These are phyloP conservation scores for Zaprionus lachaisei DNA, from an alignment of 1,140 invertebrate genomes.

Conservation along the genomic window DNA sequence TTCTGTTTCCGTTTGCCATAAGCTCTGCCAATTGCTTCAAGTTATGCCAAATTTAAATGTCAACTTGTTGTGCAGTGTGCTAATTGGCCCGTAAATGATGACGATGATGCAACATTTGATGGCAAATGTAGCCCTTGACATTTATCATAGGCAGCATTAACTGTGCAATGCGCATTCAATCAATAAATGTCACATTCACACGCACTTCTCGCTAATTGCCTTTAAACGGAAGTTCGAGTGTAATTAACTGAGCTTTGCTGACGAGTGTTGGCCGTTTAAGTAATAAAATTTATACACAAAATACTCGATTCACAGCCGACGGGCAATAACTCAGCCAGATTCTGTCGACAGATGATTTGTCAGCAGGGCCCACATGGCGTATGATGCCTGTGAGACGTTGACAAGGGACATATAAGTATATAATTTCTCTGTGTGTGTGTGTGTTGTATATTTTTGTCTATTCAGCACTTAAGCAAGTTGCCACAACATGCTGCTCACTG, in stretches of 20 bases:
- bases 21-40: constrained; percentile 3
- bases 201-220: constrained; percentile 2
- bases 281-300: constrained; percentile 51
- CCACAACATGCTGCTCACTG: constrained; percentile 14
- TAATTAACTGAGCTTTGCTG: constrained; percentile 18
- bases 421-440: background rate
- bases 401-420: constrained; percentile 1
- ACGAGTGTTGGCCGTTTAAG: constrained; percentile 53
- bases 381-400: constrained; percentile 36
- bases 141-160: background rate
- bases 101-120: constrained; percentile 7
- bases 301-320: constrained; percentile 40
- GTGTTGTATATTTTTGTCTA: constrained; percentile 16
- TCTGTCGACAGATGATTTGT: constrained; percentile 47
- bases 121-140: constrained; percentile 32
- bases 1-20: constrained; percentile 31
- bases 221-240: background rate
- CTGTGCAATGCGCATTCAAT: background rate
- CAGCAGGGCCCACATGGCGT: constrained; percentile 36
- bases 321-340: constrained; percentile 37
- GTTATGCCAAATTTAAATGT: constrained; percentile 26
- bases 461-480: constrained; percentile 27
- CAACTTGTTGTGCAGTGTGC: constrained; percentile 28
- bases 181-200: background rate
- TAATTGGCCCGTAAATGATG: constrained; percentile 1